These are phyloP conservation scores for Heteromurus nitidus DNA, from an alignment of 2,888 invertebrate species.

Conservation along the genomic window DNA sequence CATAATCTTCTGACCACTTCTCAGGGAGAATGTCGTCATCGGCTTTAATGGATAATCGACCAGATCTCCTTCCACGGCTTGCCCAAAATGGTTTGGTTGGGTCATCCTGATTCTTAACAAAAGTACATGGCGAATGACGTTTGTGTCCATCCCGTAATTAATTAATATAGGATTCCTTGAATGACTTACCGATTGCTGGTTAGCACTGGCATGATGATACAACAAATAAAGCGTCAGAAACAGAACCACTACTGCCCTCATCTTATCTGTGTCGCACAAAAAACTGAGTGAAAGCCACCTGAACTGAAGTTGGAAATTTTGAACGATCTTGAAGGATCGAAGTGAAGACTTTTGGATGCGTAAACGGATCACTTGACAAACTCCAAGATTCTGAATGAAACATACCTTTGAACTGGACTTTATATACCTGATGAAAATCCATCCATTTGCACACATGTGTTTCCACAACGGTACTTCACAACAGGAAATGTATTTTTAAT, in stretches of 20 bases:
- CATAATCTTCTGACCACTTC: constrained; percentile 48
- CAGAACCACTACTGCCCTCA: constrained; percentile 31
- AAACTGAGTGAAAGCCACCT: too few species aligned
- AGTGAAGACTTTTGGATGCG: too few species aligned
- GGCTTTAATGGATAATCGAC: constrained; percentile 37
- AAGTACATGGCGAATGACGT: not conserved
- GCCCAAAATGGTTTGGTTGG: constrained; percentile 64
- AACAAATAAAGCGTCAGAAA: too few species aligned
- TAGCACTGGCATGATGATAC: constrained; percentile 40
- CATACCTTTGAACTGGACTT: not conserved
- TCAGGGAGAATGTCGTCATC: constrained; percentile 49
- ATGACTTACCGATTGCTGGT: constrained; percentile 46
- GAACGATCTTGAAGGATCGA: too few species aligned
- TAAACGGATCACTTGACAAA: too few species aligned
- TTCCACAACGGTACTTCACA: too few species aligned
- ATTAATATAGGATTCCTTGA: not conserved
- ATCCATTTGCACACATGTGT: too few species aligned
- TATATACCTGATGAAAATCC: not conserved
- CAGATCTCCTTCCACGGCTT: constrained; percentile 59
- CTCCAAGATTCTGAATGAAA: not conserved
- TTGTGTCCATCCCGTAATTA: too few species aligned
- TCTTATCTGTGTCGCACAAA: too few species aligned
- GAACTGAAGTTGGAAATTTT: too few species aligned
- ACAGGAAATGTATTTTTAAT: too few species aligned
- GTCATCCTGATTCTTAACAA: constrained; percentile 42